Conservation (phyloP, 2,888 invertebrate species). For the Portevinia maculata region DNA sequence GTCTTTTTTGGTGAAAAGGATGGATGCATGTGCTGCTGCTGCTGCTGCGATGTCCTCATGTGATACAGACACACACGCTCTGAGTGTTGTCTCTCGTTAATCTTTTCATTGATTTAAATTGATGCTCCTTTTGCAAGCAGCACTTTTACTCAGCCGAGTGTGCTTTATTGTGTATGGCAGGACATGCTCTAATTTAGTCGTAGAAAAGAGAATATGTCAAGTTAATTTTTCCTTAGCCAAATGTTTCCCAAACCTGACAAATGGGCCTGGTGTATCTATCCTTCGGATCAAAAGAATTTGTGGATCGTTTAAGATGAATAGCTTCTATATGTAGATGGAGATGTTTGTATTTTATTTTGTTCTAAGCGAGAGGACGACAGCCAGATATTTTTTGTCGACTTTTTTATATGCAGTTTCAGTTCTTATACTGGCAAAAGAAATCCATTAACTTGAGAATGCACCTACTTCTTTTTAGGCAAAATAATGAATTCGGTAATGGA, state of each 20-base stretch:
- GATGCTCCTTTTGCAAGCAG: conserved; percentile 66
- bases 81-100: conserved; percentile 67
- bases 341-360: conserved; percentile 10
- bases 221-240: conserved; percentile 68
- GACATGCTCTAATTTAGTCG: conserved; percentile 71
- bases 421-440: conserved; percentile 47
- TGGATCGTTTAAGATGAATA: conserved; percentile 30
- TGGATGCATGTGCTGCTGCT: conserved; percentile 60
- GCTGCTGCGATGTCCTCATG: conserved; percentile 35
- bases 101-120: conserved; percentile 74
- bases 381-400: conserved; percentile 41
- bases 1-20: conserved; percentile 62
- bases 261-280: conserved; percentile 61
- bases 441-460: conserved; percentile 68
- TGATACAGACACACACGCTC: conserved; percentile 24
- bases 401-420: conserved; percentile 21
- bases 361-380: conserved; percentile 33
- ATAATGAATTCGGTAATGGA: conserved; percentile 22
- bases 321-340: neutral
- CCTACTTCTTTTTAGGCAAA: conserved; percentile 22
- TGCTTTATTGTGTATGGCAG: conserved; percentile 72
- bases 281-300: conserved; percentile 24
- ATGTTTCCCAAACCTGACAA: conserved; percentile 64
- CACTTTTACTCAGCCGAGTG: conserved; percentile 59
- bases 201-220: conserved; percentile 55